Conservation (phyloP, 2,113 vertebrate genomes). For the Paradisaea rubra region DNA sequence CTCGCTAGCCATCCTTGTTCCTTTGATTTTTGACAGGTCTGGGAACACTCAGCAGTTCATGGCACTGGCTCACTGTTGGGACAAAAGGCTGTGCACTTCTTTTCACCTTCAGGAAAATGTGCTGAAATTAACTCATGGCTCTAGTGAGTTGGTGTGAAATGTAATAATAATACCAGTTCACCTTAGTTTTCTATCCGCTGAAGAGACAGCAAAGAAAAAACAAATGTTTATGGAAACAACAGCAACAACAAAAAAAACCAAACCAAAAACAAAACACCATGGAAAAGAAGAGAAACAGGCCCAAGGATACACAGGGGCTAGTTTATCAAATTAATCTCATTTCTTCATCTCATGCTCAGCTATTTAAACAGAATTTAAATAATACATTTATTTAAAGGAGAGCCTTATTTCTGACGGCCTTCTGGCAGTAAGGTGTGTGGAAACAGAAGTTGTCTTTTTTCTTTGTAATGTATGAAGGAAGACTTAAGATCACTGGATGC, state of each 20-base stretch:
- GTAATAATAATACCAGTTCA: background rate
- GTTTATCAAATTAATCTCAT: slow-evolving; percentile 2
- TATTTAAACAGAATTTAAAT: slow-evolving; percentile 28
- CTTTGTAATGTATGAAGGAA: slow-evolving; percentile 34
- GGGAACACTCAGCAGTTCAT: background rate
- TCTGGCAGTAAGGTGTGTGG: background rate
- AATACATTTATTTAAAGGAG: background rate
- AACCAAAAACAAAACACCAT: background rate
- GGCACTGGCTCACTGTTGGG: background rate
- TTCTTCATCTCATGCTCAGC: background rate
- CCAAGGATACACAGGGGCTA: background rate
- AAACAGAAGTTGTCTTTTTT: slow-evolving; percentile 22
- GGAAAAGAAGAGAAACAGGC: background rate
- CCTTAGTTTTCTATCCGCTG: background rate
- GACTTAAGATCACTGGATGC: slow-evolving; percentile 46
- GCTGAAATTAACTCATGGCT: slow-evolving; percentile 44
- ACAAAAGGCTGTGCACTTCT: slow-evolving; percentile 30
- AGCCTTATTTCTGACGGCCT: background rate
- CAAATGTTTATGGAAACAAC: background rate
- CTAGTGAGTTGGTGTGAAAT: slow-evolving; percentile 36
- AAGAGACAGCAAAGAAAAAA: background rate
- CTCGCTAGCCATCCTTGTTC: background rate
- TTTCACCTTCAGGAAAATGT: slow-evolving; percentile 25
- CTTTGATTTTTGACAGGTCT: slow-evolving; percentile 47
- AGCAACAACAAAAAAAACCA: background rate